Evolutionary conservation across 2,797 vertebrate species (phyloP).

Genomic region (Peromyscus melanophrys): DNA sequence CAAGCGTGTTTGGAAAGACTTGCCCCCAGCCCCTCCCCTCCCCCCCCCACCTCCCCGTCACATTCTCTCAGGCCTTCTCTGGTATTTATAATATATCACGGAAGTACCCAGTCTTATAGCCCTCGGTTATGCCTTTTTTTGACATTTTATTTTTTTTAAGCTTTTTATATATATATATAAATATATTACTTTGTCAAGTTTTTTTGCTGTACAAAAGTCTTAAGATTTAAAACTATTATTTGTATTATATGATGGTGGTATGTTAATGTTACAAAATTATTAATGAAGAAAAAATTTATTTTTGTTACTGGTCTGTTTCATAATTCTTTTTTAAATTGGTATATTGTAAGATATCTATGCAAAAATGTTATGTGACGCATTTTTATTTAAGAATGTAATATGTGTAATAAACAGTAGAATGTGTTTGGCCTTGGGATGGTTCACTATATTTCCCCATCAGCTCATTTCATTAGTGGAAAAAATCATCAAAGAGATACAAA

Average conservation of each 20-base stretch:
- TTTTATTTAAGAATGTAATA: conserved; percentile 99
- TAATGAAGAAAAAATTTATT: conserved; percentile 99
- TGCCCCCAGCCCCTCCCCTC: conserved; percentile 71
- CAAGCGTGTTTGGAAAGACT: conserved; percentile 91
- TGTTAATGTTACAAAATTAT: conserved; percentile 99
- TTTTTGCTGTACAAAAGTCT: conserved; percentile 99
- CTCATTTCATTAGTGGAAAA: conserved; percentile 81
- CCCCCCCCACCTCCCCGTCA: conserved; percentile 87
- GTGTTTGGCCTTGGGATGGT: conserved; percentile 93
- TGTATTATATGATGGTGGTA: conserved; percentile 99
- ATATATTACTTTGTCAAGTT: conserved; percentile 94
- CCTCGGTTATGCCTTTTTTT: conserved; percentile 94
- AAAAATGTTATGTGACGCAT: conserved; percentile 99
- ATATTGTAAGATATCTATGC: conserved; percentile 99
- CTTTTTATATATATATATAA: conserved; percentile 93
- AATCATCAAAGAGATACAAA: conserved; percentile 19
- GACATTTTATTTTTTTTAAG: conserved; percentile 94
- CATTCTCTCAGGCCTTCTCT: conserved; percentile 93
- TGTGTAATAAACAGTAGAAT: conserved; percentile 99
- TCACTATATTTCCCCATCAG: conserved; percentile 86
- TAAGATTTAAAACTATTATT: conserved; percentile 98
- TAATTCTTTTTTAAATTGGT: conserved; percentile 99
- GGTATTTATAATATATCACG: conserved; percentile 93
- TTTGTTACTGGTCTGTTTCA: conserved; percentile 99
- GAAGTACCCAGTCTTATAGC: conserved; percentile 93